A percentile compares a stretch with the other conserved stretches of the same genome.
phyloP scores from a whole-genome alignment of 2,888 invertebrate genomes.

The Orthosia gracilis region DNA sequence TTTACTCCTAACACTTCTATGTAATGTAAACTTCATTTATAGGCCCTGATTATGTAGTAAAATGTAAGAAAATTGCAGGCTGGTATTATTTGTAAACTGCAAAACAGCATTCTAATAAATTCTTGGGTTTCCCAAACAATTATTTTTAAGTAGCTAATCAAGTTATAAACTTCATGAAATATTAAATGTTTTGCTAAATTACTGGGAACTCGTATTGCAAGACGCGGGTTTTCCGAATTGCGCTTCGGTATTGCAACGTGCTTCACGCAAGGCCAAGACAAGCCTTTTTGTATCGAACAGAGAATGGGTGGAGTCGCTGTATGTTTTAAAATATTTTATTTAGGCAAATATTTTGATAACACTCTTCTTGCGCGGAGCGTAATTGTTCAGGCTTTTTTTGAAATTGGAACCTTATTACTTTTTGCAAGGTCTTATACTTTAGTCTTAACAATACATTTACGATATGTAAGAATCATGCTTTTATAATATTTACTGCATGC shows the following conservation, averaged over 20 bases:
- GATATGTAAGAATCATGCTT: conserved; percentile 21
- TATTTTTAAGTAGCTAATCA: conserved; percentile 50
- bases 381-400: background rate
- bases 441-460: conserved; percentile 11
- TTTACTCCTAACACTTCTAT: conserved; percentile 11
- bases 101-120: conserved; percentile 44
- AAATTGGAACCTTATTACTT: background rate
- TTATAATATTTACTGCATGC: conserved; percentile 26
- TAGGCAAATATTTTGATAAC: background rate
- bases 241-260: conserved; percentile 80
- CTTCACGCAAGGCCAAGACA: conserved; percentile 77
- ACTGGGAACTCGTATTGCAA: conserved; percentile 80
- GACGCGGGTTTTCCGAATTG: conserved; percentile 87
- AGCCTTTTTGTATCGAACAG: conserved; percentile 65
- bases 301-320: conserved; percentile 38
- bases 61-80: conserved; percentile 13
- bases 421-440: conserved; percentile 14
- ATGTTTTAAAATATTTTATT: background rate
- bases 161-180: conserved; percentile 61
- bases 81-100: conserved; percentile 27
- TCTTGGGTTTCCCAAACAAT: conserved; percentile 56
- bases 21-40: conserved; percentile 41
- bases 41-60: conserved; percentile 27
- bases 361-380: background rate
- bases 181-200: conserved; percentile 68